A percentile compares a stretch with the other conserved stretches of the same genome.
Conservation (phyloP, 2,797 vertebrate species). For the Scyliorhinus canicula region DNA sequence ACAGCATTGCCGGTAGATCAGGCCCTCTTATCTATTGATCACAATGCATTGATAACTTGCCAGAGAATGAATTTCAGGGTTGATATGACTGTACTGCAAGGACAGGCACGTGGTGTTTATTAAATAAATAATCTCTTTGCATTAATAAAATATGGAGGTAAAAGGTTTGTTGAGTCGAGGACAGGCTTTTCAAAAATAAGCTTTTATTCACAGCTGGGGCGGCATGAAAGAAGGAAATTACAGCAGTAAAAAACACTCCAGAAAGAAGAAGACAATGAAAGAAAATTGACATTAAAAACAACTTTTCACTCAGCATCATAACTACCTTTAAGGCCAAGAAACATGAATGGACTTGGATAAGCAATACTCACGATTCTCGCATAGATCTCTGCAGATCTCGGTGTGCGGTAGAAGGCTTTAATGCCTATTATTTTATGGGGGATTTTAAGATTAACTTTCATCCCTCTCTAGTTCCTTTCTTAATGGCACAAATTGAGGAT, state of each 20-base stretch:
- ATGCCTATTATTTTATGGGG: too few species aligned
- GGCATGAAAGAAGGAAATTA: background rate
- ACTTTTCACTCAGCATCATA: background rate
- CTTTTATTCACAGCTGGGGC: background rate
- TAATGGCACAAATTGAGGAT: too few species aligned
- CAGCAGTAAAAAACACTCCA: background rate
- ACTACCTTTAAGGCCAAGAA: background rate
- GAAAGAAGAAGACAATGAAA: background rate
- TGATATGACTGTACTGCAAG: background rate
- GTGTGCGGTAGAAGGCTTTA: background rate
- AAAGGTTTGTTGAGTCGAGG: background rate
- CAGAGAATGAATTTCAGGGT: background rate
- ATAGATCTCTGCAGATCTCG: background rate
- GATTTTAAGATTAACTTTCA: too few species aligned
- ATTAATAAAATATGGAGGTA: background rate
- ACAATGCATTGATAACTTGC: background rate
- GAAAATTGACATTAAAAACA: background rate
- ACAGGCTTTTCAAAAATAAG: background rate
- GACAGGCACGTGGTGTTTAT: background rate
- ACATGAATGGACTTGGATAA: background rate
- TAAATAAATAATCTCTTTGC: background rate
- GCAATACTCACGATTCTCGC: background rate
- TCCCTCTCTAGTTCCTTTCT: too few species aligned
- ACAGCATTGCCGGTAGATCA: too few species aligned
- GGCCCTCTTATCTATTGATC: background rate